These are phyloP conservation scores for Patiria pectinifera DNA, from an alignment of 53 echinoderm and acorn worm species.

Conservation along the genomic window DNA sequence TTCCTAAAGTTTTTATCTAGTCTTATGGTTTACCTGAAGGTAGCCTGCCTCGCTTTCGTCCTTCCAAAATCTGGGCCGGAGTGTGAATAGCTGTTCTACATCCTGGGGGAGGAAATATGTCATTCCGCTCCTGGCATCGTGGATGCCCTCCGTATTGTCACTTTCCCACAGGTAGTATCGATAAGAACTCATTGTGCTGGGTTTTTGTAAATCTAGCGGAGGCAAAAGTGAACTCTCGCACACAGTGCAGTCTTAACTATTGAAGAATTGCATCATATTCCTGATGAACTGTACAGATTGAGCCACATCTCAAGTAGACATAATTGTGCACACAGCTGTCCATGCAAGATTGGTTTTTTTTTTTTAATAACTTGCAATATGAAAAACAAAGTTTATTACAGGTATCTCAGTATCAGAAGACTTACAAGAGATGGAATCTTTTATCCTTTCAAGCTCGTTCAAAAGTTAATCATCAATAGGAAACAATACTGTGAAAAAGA, in stretches of 20 bases:
- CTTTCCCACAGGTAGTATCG: constrained; percentile 26
- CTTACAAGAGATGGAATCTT: too few relatives aligned
- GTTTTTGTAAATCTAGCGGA: neutral
- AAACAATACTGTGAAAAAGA: neutral
- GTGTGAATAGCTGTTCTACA: constrained; percentile 23
- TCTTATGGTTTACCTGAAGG: constrained; percentile 13
- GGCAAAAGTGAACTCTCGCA: neutral
- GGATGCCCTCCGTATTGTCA: constrained; percentile 8
- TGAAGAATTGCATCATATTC: too few relatives aligned
- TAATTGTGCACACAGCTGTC: too few relatives aligned
- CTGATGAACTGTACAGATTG: too few relatives aligned
- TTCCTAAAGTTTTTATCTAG: too few relatives aligned
- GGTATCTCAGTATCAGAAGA: too few relatives aligned
- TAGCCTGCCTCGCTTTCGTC: neutral
- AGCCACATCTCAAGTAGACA: too few relatives aligned
- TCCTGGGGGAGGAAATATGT: constrained; percentile 29
- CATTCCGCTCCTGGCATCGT: constrained; percentile 1
- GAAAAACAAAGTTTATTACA: neutral
- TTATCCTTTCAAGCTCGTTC: neutral
- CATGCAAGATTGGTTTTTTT: too few relatives aligned
- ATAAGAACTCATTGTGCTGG: constrained; percentile 24
- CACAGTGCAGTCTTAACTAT: neutral
- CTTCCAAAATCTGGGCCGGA: constrained; percentile 30
- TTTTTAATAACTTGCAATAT: too few relatives aligned
- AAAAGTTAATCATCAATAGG: neutral